Base-by-base conservation (phyloP, 2,888 invertebrate genomes). In the Cryptosula pallasiana region DNA sequence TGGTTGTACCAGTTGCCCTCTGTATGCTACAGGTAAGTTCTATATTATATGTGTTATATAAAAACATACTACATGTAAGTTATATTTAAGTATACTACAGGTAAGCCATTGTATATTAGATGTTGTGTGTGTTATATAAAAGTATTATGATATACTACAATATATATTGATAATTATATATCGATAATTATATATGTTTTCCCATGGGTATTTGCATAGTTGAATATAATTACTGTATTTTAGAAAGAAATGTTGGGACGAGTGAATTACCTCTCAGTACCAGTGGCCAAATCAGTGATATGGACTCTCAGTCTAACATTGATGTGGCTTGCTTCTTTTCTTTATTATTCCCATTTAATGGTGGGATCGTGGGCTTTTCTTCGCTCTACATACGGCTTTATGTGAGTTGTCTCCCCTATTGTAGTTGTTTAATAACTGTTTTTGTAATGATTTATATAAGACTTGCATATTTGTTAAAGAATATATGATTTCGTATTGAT, bases 1-100 rank as follows among this genome's bases (percentile, higher is more conserved):
- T 96, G 27, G 88, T 95, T 76, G 91, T 95, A 16, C 95, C 96
- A 0, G 89, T 91, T 45, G 88, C 90, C 35, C 88, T 95, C 76
- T 88, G 90, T 77, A 87, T 91, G 74, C 88, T 88, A n/a, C 76
- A 79, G 76, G 87, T 79, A 73, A 75, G 71, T 63, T 3, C 36
- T 23, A n/a, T n/a, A n/a, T n/a, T n/a, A n/a, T n/a, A n/a, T n/a
- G n/a, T n/a, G n/a, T n/a, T n/a, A n/a, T n/a, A n/a, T n/a, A n/a
- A n/a, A n/a, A n/a, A n/a, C n/a, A n/a, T n/a, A n/a, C n/a, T n/a
- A n/a, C n/a, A n/a, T n/a, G n/a, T n/a, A n/a, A n/a, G n/a, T n/a
- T n/a, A n/a, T n/a, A n/a, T n/a, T n/a, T n/a, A n/a, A n/a, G n/a
- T n/a, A n/a, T n/a, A n/a, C n/a, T n/a, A n/a, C n/a, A n/a, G n/a